Base-by-base conservation (phyloP, 1,140 invertebrate species). In the Bombus pyrosoma region DNA sequence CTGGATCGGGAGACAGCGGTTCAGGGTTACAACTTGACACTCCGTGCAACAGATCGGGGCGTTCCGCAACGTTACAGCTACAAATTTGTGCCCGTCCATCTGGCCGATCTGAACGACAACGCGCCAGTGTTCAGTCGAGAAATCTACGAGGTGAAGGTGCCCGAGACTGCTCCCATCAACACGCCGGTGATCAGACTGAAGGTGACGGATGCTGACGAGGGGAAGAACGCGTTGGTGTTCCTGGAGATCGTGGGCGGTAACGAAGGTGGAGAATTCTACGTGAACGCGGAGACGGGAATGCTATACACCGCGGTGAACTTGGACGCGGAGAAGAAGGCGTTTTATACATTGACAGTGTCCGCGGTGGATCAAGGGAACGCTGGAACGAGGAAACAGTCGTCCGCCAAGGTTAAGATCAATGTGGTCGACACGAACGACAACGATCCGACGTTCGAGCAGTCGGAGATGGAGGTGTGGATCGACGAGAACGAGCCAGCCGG, bases 171-270 rank as follows among this genome's bases (percentile, higher is more conserved):
- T 0, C 98, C 98, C 1, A 95, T 98, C 4, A 98, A 98, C 91
- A 98, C 98, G 32, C 98, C 98, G 0, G 96, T 99, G 32, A 97
- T 99, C 28, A 95, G 97, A 86, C 95, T 99, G 22, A 97, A 98
- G 92, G 98, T 99, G 1, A 97, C 96, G 15, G 98, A 99, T 92
- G 96, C 97, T 1, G 98, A 98, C 92, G 96, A 97, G 80, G 98
- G 98, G 0, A 96, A 96, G 91, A 98, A 98, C 93, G 98, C 98
- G 1, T 95, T 97, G 90, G 98, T 99, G 0, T 97, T 97, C 85
- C 96, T 99, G 74, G 97, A 98, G 94, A 99, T 99, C 80, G 98
- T 98, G 9, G 98, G 97, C 25, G 98, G 99, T 0, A 99, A 99
- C 94, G 97, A 98, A 91, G 98, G 98, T 53, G 97, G 97, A 1